Percentiles rank a stretch among this genome's conserved stretches.
Conservation (phyloP, 1,140 invertebrate species). For the Aphidius ervi region DNA sequence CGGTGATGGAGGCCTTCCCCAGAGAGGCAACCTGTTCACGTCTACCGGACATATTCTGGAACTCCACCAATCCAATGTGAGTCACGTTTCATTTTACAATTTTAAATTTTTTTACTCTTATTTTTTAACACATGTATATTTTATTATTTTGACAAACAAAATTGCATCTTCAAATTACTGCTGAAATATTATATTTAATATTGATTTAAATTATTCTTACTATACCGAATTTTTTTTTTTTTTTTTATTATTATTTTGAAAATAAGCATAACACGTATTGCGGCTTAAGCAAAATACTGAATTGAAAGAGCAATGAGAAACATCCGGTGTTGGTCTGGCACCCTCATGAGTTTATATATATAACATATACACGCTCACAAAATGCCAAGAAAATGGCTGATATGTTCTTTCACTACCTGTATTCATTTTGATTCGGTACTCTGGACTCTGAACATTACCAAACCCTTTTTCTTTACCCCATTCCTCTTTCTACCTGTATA, state of each 20-base stretch:
- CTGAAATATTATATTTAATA: background rate
- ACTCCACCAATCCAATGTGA: constrained; percentile 60
- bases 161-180: background rate
- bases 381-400: no score
- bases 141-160: no score
- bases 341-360: no score
- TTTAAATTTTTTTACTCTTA: constrained; percentile 9
- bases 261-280: background rate
- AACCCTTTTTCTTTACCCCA: no score
- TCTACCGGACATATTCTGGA: constrained; percentile 60
- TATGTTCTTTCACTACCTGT: no score
- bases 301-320: no score
- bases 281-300: background rate
- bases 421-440: no score
- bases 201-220: background rate
- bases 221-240: no score
- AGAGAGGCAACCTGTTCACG: constrained; percentile 53
- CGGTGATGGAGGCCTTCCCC: constrained; percentile 55
- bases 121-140: constrained; percentile 4
- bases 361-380: no score
- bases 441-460: no score
- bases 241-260: background rate
- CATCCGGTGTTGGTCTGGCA: no score
- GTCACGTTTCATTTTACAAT: constrained; percentile 29
- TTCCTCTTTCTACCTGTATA: no score